These are phyloP conservation scores for Pogonomyrmex californicus DNA, from an alignment of 1,140 invertebrate genomes.

Conservation along the genomic window DNA sequence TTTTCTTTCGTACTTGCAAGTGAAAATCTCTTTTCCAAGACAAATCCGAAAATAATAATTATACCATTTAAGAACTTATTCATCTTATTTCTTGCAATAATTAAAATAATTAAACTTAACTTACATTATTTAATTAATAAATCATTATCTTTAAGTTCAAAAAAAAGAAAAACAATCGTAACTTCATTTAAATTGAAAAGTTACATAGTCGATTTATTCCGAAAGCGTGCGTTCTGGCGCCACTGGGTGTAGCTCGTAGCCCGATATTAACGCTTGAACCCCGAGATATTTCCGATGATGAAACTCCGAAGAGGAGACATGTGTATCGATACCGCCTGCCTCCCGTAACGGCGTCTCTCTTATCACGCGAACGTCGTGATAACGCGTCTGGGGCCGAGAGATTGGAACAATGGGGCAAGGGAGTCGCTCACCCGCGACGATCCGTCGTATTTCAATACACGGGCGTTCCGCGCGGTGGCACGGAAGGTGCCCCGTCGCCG, in stretches of 20 bases:
- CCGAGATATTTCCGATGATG: constrained; percentile 46
- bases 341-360: constrained; percentile 53
- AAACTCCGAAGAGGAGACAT: constrained; percentile 13
- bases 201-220: too few relatives aligned
- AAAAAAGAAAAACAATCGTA: too few relatives aligned
- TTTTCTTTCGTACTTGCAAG: too few relatives aligned
- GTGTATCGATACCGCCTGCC: constrained; percentile 24
- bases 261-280: neutral
- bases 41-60: too few relatives aligned
- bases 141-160: too few relatives aligned
- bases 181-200: too few relatives aligned
- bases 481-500: neutral
- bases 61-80: too few relatives aligned
- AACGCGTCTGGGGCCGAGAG: constrained; percentile 22
- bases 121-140: too few relatives aligned
- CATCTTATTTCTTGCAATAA: too few relatives aligned
- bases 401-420: constrained; percentile 53
- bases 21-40: too few relatives aligned
- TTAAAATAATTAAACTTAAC: too few relatives aligned
- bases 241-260: neutral
- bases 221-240: too few relatives aligned
- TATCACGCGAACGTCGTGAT: constrained; percentile 33
- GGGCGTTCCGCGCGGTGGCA: neutral
- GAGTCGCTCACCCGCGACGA: constrained; percentile 30
- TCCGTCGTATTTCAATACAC: constrained; percentile 45